Base-by-base conservation (phyloP, 2,797 vertebrate species). In the Oryzias sinensis region DNA sequence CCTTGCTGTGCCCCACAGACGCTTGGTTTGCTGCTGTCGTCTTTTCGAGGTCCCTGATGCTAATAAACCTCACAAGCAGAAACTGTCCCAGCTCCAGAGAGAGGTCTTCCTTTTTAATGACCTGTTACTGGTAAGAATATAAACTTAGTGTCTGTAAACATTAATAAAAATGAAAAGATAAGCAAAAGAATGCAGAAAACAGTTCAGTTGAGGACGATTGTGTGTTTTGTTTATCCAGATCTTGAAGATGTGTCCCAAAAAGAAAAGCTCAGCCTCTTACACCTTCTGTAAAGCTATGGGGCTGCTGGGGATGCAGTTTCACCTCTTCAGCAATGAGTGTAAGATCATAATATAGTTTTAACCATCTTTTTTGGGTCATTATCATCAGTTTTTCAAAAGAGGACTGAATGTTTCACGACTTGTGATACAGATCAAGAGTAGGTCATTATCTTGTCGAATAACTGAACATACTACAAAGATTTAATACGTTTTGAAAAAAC, bases 31-130 rank as follows among this genome's bases (percentile, higher is more conserved):
- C 89, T 99, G 97, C 89, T 98, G 97, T 82, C 97, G 97, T 55
- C 91, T 99, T 53, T 99, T 97, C 0, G 97, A 99, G 84, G 95
- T 99, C 75, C 94, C 94, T 0, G 97, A 99, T 0, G 94, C 97
- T 51, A 98, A 97, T 91, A 99, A 97, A 84, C 89, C 96, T 49
- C 97, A 98, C 87, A 99, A 98, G 81, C 97, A 99, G 90, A 99
- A 98, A 82, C 95, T 98, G 88, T 95, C 95, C 0, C 94, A 96
- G 18, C 95, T 98, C 77, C 97, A 99, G 87, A 93, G 97, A 81
- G 97, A 99, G 76, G 96, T 99, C 68, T 99, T 99, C 80, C 95
- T 99, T 76, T 99, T 99, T 88, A 99, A 99, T 17, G 97, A 99
- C 88, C 88, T 99, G 75, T 91, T 99, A 62, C 90, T 99, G 95